phyloP scores from a whole-genome alignment of 2,888 invertebrate genomes.

The Allophyes oxyacanthae region DNA sequence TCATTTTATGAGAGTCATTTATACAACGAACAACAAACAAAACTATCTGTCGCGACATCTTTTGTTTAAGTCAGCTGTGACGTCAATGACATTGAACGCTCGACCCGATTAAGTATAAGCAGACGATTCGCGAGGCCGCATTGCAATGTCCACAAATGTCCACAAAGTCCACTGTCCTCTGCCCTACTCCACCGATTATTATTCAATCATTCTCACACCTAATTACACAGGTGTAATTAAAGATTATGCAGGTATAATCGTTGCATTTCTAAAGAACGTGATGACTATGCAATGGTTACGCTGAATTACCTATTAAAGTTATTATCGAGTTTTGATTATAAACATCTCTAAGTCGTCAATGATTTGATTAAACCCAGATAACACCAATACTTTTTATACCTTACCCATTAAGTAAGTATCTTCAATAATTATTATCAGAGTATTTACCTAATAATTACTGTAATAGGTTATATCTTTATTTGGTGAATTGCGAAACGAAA shows the following conservation, averaged over 20 bases:
- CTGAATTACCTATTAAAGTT: slow-evolving; percentile 1
- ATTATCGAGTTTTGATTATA: slow-evolving; percentile 3
- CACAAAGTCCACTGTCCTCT: slow-evolving; percentile 49
- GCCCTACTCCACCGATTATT: slow-evolving; percentile 58
- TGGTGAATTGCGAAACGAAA: slow-evolving; percentile 4
- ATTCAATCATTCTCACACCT: slow-evolving; percentile 62
- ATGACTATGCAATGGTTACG: slow-evolving; percentile 3
- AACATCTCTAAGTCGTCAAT: neutral
- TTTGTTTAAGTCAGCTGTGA: slow-evolving; percentile 53
- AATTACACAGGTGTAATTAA: slow-evolving; percentile 51
- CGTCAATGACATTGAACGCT: slow-evolving; percentile 80
- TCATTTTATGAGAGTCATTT: neutral
- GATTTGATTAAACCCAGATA: neutral
- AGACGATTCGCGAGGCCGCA: slow-evolving; percentile 79
- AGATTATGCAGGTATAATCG: slow-evolving; percentile 39
- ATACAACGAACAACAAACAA: slow-evolving; percentile 5
- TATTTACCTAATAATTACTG: neutral
- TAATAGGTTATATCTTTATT: neutral
- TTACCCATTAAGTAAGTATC: neutral
- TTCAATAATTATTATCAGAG: too few species aligned
- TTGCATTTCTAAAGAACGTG: slow-evolving; percentile 10
- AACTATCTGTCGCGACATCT: slow-evolving; percentile 51
- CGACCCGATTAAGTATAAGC: slow-evolving; percentile 81
- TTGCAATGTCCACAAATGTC: slow-evolving; percentile 58
- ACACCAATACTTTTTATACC: neutral